phyloP scores from a whole-genome alignment of 2,797 vertebrate genomes.

The Coreius guichenoti region DNA sequence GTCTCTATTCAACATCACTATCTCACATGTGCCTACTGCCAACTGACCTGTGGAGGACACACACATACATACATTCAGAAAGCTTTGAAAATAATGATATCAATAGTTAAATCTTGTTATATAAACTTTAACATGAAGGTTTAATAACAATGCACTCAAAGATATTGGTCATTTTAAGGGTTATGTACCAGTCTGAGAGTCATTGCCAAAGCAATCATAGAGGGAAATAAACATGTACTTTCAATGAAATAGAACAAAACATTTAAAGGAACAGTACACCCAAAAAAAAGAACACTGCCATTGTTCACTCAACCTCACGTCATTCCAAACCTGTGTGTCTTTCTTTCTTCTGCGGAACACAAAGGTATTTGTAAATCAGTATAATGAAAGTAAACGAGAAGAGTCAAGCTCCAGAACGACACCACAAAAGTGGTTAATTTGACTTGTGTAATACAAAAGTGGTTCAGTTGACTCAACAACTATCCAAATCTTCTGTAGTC shows the following conservation, averaged over 20 bases:
- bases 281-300: not conserved
- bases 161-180: too few relatives aligned
- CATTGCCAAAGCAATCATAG: not conserved
- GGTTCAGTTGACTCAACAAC: not conserved
- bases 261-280: conserved; percentile 17
- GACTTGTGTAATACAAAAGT: not conserved
- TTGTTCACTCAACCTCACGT: not conserved
- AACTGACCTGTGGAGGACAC: conserved; percentile 79
- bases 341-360: not conserved
- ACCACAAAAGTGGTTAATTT: not conserved
- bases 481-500: not conserved
- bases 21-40: conserved; percentile 86
- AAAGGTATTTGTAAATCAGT: conserved; percentile 15
- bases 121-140: not conserved
- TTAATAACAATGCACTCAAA: not conserved
- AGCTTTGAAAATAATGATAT: not conserved
- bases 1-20: conserved; percentile 87
- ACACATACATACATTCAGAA: conserved; percentile 34
- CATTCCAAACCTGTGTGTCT: not conserved
- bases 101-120: not conserved
- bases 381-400: not conserved
- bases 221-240: conserved; percentile 12
- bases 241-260: not conserved
- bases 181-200: not conserved
- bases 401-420: not conserved